Evolutionary conservation across 2,888 invertebrate species (phyloP).

Genomic region (Ochropleura leucogaster): DNA sequence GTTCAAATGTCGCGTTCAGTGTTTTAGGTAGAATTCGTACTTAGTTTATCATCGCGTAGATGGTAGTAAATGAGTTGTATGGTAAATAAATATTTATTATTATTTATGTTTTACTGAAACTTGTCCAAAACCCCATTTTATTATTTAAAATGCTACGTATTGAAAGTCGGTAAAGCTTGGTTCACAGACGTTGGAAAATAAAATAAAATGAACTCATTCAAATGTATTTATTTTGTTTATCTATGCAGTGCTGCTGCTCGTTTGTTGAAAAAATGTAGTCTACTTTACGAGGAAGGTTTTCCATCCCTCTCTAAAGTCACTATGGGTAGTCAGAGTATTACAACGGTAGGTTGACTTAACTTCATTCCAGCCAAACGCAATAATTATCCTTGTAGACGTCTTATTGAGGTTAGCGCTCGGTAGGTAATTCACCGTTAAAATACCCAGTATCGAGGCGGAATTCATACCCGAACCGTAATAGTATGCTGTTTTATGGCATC

Average conservation of each 20-base stretch:
- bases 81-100: background rate
- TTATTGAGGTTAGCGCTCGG: slow-evolving; percentile 3
- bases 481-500: too few relatives aligned
- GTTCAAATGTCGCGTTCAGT: background rate
- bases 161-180: background rate
- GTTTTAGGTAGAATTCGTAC: background rate
- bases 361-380: slow-evolving; percentile 8
- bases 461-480: too few relatives aligned
- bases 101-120: background rate
- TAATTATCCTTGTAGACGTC: slow-evolving; percentile 3
- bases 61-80: background rate
- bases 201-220: background rate
- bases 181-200: background rate
- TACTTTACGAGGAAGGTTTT: background rate
- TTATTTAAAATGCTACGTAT: background rate
- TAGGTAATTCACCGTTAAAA: background rate
- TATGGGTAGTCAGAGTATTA: background rate
- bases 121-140: background rate
- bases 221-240: background rate
- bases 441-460: too few relatives aligned
- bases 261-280: background rate
- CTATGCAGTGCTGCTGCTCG: background rate
- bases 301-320: background rate
- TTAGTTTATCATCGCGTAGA: background rate
- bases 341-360: background rate